Base-by-base conservation (phyloP, 53 echinoderm and acorn worm genomes). In the Echinarachnius parma region DNA sequence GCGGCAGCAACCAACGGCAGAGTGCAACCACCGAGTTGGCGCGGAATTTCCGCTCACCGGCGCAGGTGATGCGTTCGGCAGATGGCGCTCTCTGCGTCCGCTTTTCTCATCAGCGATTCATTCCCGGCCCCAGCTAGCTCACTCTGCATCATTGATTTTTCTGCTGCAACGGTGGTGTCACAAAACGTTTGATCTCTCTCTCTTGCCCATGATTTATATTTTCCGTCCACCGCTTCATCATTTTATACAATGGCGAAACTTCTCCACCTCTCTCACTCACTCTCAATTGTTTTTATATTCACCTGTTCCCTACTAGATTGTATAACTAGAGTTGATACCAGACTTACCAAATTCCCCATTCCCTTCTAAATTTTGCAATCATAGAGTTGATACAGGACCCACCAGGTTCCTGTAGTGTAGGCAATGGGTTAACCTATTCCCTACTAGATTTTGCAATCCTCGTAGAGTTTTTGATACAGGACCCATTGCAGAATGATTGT, bases 11-110 rank as follows among this genome's bases (percentile, higher is more conserved):
- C n/a, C n/a, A n/a, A n/a, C n/a, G 39, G 39, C 10, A 72, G 56
- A 72, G 74, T 72, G 74, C 74, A 72, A 72, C 74, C 74, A 56
- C 74, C 74, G 27, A 36, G 68, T 50, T 34, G 24, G 74, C 74
- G 39, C 55, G 57, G 34, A 56, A 56, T 54, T 72, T 72, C 74
- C 74, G 57, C 57, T 72, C 28, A 26, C 9, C 15, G 23, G 27
- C 39, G 57, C 57, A 45, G 44, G 16, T 56, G 74, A 72, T 72
- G 55, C 74, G 28, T 72, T 56, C 16, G 14, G 26, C 74, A 72
- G 74, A 56, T 42, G 28, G 39, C 13, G 24, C 19, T n/a, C n/a
- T 0, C 42, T 9, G 44, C 74, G 39, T 28, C 19, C 19, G 74
- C 56, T 72, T 35, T 35, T 24, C n/a, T 72, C 22, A 72, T 72